A percentile compares a stretch with the other conserved stretches of the same genome.
Conservation (phyloP, 1,140 invertebrate genomes). For the Phocides pigmalion region DNA sequence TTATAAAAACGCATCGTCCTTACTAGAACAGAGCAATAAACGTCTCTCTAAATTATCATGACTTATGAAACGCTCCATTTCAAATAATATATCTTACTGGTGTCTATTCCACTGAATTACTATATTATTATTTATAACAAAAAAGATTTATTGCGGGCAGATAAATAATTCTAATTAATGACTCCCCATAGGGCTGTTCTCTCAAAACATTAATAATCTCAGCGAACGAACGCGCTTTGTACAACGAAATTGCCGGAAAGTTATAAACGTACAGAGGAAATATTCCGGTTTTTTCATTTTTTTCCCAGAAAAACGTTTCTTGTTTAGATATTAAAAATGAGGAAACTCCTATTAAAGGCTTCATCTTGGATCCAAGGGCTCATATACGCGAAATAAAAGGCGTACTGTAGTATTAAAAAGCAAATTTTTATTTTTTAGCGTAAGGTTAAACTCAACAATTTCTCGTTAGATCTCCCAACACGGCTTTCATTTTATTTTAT, state of each 20-base stretch:
- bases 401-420: slow-evolving; percentile 29
- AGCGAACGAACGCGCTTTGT: slow-evolving; percentile 20
- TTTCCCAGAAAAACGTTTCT: slow-evolving; percentile 20
- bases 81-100: slow-evolving; percentile 8
- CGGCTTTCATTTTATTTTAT: slow-evolving; percentile 23
- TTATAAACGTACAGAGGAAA: slow-evolving; percentile 23
- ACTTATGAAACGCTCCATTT: slow-evolving; percentile 5
- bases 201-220: slow-evolving; percentile 38
- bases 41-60: no score
- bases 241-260: slow-evolving; percentile 25
- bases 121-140: slow-evolving; percentile 11
- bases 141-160: slow-evolving; percentile 38
- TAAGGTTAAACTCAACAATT: slow-evolving; percentile 17
- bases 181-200: slow-evolving; percentile 14
- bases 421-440: slow-evolving; percentile 14
- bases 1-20: no score
- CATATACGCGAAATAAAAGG: slow-evolving; percentile 32
- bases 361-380: slow-evolving; percentile 28
- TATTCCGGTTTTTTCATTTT: slow-evolving; percentile 12
- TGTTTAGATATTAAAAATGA: slow-evolving; percentile 34
- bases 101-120: slow-evolving; percentile 15
- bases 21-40: no score
- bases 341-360: slow-evolving; percentile 40
- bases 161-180: slow-evolving; percentile 47
- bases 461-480: slow-evolving; percentile 12